Evolutionary conservation across 2,888 invertebrate species (phyloP), one percentile per base, ranked within the genome.

Genomic region (Papilio demoleus): DNA sequence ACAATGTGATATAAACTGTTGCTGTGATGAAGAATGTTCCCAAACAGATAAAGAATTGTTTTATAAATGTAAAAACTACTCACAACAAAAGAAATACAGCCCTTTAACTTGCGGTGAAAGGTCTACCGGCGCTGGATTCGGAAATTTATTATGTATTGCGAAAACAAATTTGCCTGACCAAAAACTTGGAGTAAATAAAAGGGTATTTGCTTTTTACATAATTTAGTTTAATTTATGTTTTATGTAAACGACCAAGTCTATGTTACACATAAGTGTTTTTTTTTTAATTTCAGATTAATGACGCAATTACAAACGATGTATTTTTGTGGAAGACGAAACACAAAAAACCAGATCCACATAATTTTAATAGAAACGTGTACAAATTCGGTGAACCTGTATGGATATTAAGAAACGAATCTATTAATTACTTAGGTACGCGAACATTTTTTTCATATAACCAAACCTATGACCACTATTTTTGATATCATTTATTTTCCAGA

Each of bases 1-100:
- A 75, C 88, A 91, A 42, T 97, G 97, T 87, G 97, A 97, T 85
- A 93, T 97, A 65, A 96, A 97, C 83, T 97, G 97, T 81, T 97
- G 97, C 81, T 97, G 97, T 84, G 97, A 97, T 83, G 79, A 77
- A 59, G 96, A 97, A 76, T 97, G 97, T 80, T 87, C 93, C 11
- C 84, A 88, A 31, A 87, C 88, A 64, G 95, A 97, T 75, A 89
- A 90, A 69, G 79, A 85, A 68, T 87, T 94, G 2, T 96, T 97
- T 56, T 38, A 38, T 19, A 34, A 45, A 62, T 65, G 60, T 45
- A 38, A 31, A 3, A 38, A 24, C 12, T 40, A 40, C 11, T 64
- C 27, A n/a, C 24, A 31, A 22, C 22, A 34, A 17, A 56, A 38
- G 22, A 67, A 61, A 50, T 14, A 45, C 17, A 22, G 81, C 65